These are phyloP conservation scores for Sitta europaea DNA, from an alignment of 2,113 vertebrate genomes.

Conservation along the genomic window DNA sequence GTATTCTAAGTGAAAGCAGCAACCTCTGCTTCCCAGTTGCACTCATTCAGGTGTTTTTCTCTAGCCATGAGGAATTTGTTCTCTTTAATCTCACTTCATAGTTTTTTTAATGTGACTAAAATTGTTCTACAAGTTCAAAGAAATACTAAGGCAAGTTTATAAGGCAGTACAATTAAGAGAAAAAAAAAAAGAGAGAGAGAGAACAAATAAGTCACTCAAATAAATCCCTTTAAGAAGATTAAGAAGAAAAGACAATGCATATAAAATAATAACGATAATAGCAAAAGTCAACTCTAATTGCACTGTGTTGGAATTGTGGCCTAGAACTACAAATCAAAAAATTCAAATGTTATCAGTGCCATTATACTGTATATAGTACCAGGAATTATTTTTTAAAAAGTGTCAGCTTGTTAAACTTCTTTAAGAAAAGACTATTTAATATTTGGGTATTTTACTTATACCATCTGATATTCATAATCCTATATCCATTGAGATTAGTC, in stretches of 20 bases:
- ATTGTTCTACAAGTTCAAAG: neutral
- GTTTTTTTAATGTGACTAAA: neutral
- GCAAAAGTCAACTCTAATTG: neutral
- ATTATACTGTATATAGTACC: neutral
- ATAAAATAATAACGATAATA: neutral
- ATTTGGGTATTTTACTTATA: neutral
- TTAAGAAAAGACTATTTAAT: neutral
- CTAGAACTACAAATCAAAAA: neutral
- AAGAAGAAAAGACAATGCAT: neutral
- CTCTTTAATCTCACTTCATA: neutral
- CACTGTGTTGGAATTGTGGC: neutral
- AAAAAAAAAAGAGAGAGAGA: neutral
- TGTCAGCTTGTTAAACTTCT: neutral
- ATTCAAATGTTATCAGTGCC: neutral
- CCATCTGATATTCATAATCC: neutral
- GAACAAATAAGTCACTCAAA: neutral
- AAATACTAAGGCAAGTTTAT: neutral
- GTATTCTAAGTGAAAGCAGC: neutral
- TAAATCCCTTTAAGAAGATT: neutral
- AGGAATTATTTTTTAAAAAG: neutral
- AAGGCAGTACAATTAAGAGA: fast-evolving
- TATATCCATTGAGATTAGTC: neutral
- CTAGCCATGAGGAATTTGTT: neutral
- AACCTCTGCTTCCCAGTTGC: neutral
- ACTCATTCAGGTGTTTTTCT: neutral